A percentile compares a stretch with the other conserved stretches of the same genome.
Evolutionary conservation across 1,140 invertebrate species (phyloP).

Genomic region (Dufourea novaeangliae): DNA sequence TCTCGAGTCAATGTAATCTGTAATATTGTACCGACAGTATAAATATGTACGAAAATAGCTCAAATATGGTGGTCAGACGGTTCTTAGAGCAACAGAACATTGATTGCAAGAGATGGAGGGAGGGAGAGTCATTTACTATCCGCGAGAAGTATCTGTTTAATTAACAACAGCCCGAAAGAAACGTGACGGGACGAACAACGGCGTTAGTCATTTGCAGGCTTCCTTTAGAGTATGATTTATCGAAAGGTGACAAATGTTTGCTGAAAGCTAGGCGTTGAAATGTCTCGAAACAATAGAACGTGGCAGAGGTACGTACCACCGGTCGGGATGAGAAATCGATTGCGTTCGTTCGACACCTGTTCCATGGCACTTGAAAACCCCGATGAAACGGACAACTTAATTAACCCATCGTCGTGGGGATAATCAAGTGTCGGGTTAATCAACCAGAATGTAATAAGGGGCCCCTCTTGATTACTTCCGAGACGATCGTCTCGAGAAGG

Average conservation of each 20-base stretch:
- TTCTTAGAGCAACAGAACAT: no score
- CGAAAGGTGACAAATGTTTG: slow-evolving; percentile 21
- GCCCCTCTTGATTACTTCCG: slow-evolving; percentile 48
- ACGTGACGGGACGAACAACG: not conserved
- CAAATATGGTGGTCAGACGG: no score
- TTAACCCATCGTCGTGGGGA: slow-evolving; percentile 43
- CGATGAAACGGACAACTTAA: slow-evolving; percentile 17
- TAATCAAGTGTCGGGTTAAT: slow-evolving; percentile 45
- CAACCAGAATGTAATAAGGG: slow-evolving; percentile 35
- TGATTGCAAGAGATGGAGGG: no score
- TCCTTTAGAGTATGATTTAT: not conserved
- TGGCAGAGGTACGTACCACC: not conserved
- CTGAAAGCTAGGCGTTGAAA: not conserved
- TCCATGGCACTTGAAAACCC: slow-evolving; percentile 12
- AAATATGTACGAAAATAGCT: no score
- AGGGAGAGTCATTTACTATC: no score
- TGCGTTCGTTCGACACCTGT: slow-evolving; percentile 31
- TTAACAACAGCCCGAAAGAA: no score
- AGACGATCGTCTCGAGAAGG: slow-evolving; percentile 4
- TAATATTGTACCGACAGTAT: no score
- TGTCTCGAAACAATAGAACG: not conserved
- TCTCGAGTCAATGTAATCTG: no score
- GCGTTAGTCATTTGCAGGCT: not conserved
- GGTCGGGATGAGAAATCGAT: slow-evolving; percentile 34
- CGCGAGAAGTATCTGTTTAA: no score